These are phyloP conservation scores for Nomada fucata DNA, from an alignment of 2,888 invertebrate genomes.

Conservation along the genomic window DNA sequence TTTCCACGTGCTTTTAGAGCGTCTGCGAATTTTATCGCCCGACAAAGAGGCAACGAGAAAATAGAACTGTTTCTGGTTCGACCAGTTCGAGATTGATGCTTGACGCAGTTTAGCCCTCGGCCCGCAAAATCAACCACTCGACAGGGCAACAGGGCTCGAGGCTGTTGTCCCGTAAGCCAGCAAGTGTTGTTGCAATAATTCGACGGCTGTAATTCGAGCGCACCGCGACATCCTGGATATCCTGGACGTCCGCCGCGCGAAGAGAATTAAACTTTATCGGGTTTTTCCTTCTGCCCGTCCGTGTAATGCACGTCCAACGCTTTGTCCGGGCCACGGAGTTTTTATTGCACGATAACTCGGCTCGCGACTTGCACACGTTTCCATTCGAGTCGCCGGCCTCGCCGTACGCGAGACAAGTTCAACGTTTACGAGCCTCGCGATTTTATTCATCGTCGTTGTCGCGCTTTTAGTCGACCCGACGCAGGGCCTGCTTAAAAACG, in stretches of 20 bases:
- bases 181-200: conserved; percentile 4
- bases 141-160: background rate
- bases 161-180: background rate
- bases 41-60: too few relatives aligned
- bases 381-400: background rate
- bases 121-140: background rate
- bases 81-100: background rate
- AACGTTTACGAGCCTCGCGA: background rate
- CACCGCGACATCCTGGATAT: conserved; percentile 39
- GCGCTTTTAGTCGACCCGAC: too few relatives aligned
- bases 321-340: conserved; percentile 22
- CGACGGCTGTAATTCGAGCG: conserved; percentile 9
- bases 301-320: conserved; percentile 26
- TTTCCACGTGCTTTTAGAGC: too few relatives aligned
- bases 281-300: conserved; percentile 1
- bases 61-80: too few relatives aligned
- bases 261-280: conserved; percentile 49
- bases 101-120: background rate
- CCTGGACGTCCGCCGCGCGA: conserved; percentile 35
- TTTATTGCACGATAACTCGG: conserved; percentile 43
- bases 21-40: too few relatives aligned
- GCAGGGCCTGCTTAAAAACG: too few relatives aligned
- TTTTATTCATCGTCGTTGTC: background rate
- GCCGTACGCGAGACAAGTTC: background rate
- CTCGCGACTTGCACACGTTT: background rate